A percentile compares a stretch with the other conserved stretches of the same genome.
Conservation (phyloP, 2,113 vertebrate species). For the Sus scrofa region T2T-Sscrofa CM000814.6:51380001-51380500, state of each 20-base stretch:
- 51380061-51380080: background rate
- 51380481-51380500: background rate
- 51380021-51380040: accelerated
- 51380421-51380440: background rate
- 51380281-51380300: background rate
- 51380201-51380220: constrained; percentile 96
- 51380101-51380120: constrained; percentile 99
- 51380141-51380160: constrained; percentile 93
- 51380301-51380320: no score
- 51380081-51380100: constrained; percentile 98
- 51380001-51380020: background rate
- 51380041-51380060: background rate
- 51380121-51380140: constrained; percentile 98
- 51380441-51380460: background rate
- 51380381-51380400: background rate
- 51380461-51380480: background rate
- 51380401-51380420: background rate
- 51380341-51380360: accelerated
- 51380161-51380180: constrained; percentile 94
- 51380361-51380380: background rate
- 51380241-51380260: constrained; percentile 90
- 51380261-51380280: accelerated
- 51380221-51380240: constrained; percentile 97
- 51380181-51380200: constrained; percentile 97
- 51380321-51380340: background rate